Conservation (phyloP, 2,113 vertebrate genomes). For the Himantopus leucocephalus region DNA sequence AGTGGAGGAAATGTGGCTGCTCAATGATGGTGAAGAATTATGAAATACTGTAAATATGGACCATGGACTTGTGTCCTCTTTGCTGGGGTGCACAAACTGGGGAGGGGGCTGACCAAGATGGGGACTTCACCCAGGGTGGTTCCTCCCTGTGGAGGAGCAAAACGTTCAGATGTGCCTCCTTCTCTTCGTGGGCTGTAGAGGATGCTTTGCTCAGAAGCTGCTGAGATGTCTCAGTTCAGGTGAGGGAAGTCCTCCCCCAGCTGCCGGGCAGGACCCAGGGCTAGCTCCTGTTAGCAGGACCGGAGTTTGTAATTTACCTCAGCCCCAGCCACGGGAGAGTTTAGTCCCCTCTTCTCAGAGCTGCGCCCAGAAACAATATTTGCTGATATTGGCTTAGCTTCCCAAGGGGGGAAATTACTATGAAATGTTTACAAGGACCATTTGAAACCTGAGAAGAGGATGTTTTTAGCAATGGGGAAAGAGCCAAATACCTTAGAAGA, state of each 20-base stretch:
- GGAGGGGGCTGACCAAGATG: not conserved
- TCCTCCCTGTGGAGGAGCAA: not conserved
- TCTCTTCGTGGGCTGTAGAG: not conserved
- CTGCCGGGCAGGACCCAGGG: not conserved
- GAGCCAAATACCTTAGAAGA: conserved; percentile 22
- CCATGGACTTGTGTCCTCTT: not conserved
- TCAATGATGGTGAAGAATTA: not conserved
- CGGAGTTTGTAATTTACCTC: not conserved
- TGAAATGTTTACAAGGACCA: not conserved
- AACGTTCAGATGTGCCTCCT: not conserved
- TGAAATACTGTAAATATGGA: not conserved
- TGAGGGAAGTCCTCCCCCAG: not conserved
- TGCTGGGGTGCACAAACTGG: not conserved
- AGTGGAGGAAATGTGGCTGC: not conserved
- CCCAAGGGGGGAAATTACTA: not conserved
- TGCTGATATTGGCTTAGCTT: not conserved
- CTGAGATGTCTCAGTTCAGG: not conserved
- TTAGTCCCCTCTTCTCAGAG: not conserved
- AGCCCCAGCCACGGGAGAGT: not conserved
- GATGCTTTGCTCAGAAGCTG: not conserved
- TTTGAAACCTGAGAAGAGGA: not conserved
- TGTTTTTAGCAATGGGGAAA: not conserved
- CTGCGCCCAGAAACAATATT: not conserved
- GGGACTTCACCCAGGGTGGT: not conserved
- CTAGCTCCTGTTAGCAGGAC: not conserved